These are phyloP conservation scores for Gasteruption jaculator DNA, from an alignment of 2,888 invertebrate genomes.

Conservation along the genomic window DNA sequence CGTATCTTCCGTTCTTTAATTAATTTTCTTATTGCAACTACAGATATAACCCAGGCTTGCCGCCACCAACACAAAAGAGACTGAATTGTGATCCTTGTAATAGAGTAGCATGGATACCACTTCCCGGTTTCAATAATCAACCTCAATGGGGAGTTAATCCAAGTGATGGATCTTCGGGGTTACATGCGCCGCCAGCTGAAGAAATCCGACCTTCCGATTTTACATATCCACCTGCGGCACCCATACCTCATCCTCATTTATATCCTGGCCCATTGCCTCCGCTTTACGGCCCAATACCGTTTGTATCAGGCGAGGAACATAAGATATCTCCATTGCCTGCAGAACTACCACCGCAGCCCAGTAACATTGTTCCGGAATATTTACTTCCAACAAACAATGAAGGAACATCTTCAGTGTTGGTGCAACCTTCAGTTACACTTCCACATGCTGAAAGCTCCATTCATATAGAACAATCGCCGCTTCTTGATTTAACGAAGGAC, in stretches of 20 bases:
- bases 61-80: slow-evolving; percentile 52
- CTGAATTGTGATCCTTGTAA: slow-evolving; percentile 75
- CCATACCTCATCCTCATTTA: slow-evolving; percentile 61
- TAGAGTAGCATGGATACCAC: slow-evolving; percentile 77
- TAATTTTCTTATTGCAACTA: no score
- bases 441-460: slow-evolving; percentile 74
- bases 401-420: no score
- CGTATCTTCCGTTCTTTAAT: no score
- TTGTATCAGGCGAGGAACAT: no score
- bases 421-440: no score
- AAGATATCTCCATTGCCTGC: no score
- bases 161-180: no score
- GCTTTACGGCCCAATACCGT: slow-evolving; percentile 55
- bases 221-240: slow-evolving; percentile 24
- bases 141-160: no score
- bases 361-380: no score
- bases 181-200: slow-evolving; percentile 24
- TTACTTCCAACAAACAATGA: no score
- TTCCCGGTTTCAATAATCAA: slow-evolving; percentile 36
- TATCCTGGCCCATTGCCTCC: slow-evolving; percentile 62
- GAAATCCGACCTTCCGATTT: slow-evolving; percentile 31
- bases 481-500: slow-evolving; percentile 58
- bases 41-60: no score
- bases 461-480: slow-evolving; percentile 65
- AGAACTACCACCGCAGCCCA: no score